Base-by-base conservation (phyloP, 2,888 invertebrate species). In the Cerceris rybyensis region DNA sequence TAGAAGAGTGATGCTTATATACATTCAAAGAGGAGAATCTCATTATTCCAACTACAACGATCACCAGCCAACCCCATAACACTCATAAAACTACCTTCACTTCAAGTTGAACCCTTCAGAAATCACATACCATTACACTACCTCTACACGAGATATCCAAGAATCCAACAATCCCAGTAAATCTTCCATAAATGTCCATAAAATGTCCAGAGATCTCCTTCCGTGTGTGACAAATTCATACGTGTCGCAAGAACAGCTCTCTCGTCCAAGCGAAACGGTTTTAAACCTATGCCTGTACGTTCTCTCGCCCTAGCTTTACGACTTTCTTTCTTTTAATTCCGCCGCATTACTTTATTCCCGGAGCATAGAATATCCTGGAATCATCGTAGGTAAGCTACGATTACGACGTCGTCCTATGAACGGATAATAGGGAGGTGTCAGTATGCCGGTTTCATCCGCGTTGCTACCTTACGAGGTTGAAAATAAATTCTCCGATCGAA, bases 321-420 rank as follows among this genome's bases (percentile, higher is more conserved):
- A 78, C 70, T 66, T 58, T 75, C 60, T 28, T 28, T 28, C 57
- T 73, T 70, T 80, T 66, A 80, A 75, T 82, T 77, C 61, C 66
- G 42, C 61, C 57, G 46, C 63, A 52, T 67, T 55, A 66, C 54
- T 42, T 66, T 57, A 16, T 54, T 54, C 39, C 52, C 17, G 39
- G 42, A 65, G 67, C 52, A 9, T 28, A 14, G 42, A 54, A 41
- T 43, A 39, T 55, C 41, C 41, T 41, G 5, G 17, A 7, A 41
- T 0, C 41, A 9, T 28, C 42, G 41, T 55, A n/a, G 7, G 17
- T 16, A 49, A 57, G 52, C 17, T 6, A 11, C 28, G 64, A 64
- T 52, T 42, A 59, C 42, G 61, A 49, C 16, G 43, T 28, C 28
- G 43, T 39, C n/a, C 42, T 42, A 39, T 16, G 65, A 64, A 39